Percentiles rank a stretch among this genome's conserved stretches.
Evolutionary conservation across 2,888 invertebrate species (phyloP).

Genomic region (Agrochola circellaris): DNA sequence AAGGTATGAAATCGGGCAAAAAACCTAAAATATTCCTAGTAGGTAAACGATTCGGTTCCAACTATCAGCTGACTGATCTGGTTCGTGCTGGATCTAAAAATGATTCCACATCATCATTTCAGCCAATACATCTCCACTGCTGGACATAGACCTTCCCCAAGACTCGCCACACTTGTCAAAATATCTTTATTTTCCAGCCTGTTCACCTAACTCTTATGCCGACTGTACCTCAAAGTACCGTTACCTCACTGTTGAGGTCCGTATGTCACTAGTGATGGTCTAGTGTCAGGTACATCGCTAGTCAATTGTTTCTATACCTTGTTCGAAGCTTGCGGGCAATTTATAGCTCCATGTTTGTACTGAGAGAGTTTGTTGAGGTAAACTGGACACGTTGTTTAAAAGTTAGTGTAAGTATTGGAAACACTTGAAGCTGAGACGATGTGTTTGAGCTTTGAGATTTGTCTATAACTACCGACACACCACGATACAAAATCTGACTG

Average conservation of each 20-base stretch:
- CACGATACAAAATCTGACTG: neutral
- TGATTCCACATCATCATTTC: neutral
- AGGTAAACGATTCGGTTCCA: neutral
- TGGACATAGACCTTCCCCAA: neutral
- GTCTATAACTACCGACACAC: neutral
- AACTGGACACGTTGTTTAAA: slow-evolving; percentile 13
- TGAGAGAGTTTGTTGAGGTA: neutral
- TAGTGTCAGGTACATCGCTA: slow-evolving; percentile 39
- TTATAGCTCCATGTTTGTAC: slow-evolving; percentile 49
- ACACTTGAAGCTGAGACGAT: neutral
- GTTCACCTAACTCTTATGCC: neutral
- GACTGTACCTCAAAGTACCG: slow-evolving; percentile 46
- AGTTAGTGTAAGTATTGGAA: slow-evolving; percentile 11
- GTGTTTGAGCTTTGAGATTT: neutral
- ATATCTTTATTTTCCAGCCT: neutral
- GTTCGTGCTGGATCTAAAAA: neutral
- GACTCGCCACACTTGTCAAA: neutral
- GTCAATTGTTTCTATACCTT: slow-evolving; percentile 49
- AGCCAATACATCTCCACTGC: neutral
- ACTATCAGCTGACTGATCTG: neutral
- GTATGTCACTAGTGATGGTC: slow-evolving; percentile 60
- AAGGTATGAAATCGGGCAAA: neutral
- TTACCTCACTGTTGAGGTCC: slow-evolving; percentile 59
- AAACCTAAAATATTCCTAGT: neutral
- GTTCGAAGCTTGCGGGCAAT: slow-evolving; percentile 44